Base-by-base conservation (phyloP, 2,797 vertebrate species). In the Crypturellus tataupa region DNA sequence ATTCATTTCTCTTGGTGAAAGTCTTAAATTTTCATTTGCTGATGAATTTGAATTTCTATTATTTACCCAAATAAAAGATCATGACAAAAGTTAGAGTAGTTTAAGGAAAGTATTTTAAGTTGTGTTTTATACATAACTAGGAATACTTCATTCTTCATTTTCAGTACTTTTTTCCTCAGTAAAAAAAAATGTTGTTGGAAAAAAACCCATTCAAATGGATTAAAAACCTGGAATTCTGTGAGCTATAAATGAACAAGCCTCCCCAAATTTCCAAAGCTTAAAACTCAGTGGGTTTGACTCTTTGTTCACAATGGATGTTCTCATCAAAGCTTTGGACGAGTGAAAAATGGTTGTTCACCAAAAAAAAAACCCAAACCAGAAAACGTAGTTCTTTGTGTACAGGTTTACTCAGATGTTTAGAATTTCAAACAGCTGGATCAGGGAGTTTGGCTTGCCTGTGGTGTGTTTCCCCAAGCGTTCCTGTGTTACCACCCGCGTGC, bases 391-490 rank as follows among this genome's bases (percentile, higher is more conserved):
- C n/a, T 90, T 80, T 60, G 60, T 47, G 25, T 77, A 31, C 9
- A 35, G n/a, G 63, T 89, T 87, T 87, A 64, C 64, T 96, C 11
- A 14, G 20, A 47, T 39, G 86, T 64, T 82, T 51, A 87, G 78
- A 76, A 89, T 79, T 92, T 73, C 81, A 86, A 51, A 51, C 31
- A 94, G 81, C 47, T 85, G 44, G 56, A 87, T 94, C 81, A 85
- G 81, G 51, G 85, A 82, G 81, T 84, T 75, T 77, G 75, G 40
- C n/a, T 82, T 17, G 17, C 3, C n/a, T 37, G 93, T 77, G 44
- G 44, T 16, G 18, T 53, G 20, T 29, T 51, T 93, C 56, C 64
- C 64, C 67, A 44, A 90, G 68, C 51, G 51, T 90, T 59, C 12
- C 49, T 7, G 24, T 24, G 12, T 25, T 3, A 24, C 21, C 23